A percentile compares a stretch with the other conserved stretches of the same genome.
phyloP scores from a whole-genome alignment of 2,888 invertebrate genomes.

The Acronicta aceris region DNA sequence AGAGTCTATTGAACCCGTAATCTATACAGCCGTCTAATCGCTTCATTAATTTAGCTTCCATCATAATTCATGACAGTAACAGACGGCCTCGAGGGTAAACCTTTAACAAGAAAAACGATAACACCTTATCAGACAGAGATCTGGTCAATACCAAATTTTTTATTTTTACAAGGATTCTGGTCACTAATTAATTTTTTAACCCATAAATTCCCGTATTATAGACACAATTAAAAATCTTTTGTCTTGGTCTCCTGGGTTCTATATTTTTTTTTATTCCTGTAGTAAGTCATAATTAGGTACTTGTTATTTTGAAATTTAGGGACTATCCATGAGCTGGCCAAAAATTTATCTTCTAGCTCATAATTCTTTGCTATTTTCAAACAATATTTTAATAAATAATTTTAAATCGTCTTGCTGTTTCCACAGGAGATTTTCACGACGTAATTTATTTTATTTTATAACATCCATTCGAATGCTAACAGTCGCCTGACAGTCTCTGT shows the following conservation, averaged over 20 bases:
- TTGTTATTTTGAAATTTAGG: too few species aligned
- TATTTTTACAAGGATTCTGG: constrained; percentile 25
- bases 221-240: too few species aligned
- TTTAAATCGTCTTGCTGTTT: constrained; percentile 3
- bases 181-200: constrained; percentile 13
- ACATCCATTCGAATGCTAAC: constrained; percentile 11
- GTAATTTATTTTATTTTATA: constrained; percentile 21
- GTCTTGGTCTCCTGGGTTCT: too few species aligned
- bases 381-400: constrained; percentile 8
- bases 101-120: constrained; percentile 53
- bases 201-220: too few species aligned
- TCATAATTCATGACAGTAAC: constrained; percentile 11
- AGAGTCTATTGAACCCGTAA: constrained; percentile 5
- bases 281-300: too few species aligned
- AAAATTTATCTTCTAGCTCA: neutral
- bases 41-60: constrained; percentile 20
- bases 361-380: constrained; percentile 5
- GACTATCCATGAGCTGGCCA: neutral
- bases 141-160: constrained; percentile 25
- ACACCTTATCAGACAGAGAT: constrained; percentile 32
- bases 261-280: neutral
- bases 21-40: constrained; percentile 8
- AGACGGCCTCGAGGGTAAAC: constrained; percentile 45
- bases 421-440: constrained; percentile 2
- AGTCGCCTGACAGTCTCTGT: neutral